Percentiles rank a stretch among this genome's conserved stretches.
phyloP scores from a whole-genome alignment of 1,140 invertebrate species.

The Drosophila melanogaster region Release_6_plus_ISO1_MT NT_037436.4:3531001-3531500 shows the following conservation, averaged over 20 bases:
- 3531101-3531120: not conserved
- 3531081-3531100: not conserved
- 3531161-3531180: constrained; percentile 64
- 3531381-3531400: constrained; percentile 79
- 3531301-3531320: constrained; percentile 41
- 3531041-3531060: constrained; percentile 80
- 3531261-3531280: constrained; percentile 20
- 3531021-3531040: constrained; percentile 82
- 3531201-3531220: constrained; percentile 63
- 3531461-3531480: not conserved
- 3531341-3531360: not conserved
- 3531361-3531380: constrained; percentile 57
- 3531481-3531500: constrained; percentile 3
- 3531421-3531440: constrained; percentile 46
- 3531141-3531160: not conserved
- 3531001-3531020: constrained; percentile 58
- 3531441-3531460: constrained; percentile 32
- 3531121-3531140: constrained; percentile 13
- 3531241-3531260: constrained; percentile 56
- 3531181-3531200: constrained; percentile 78
- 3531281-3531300: constrained; percentile 48
- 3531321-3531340: not conserved
- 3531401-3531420: constrained; percentile 62
- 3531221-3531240: constrained; percentile 31
- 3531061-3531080: constrained; percentile 60